phyloP scores from a whole-genome alignment of 2,113 vertebrate genomes.

The Syrmaticus mikado region DNA sequence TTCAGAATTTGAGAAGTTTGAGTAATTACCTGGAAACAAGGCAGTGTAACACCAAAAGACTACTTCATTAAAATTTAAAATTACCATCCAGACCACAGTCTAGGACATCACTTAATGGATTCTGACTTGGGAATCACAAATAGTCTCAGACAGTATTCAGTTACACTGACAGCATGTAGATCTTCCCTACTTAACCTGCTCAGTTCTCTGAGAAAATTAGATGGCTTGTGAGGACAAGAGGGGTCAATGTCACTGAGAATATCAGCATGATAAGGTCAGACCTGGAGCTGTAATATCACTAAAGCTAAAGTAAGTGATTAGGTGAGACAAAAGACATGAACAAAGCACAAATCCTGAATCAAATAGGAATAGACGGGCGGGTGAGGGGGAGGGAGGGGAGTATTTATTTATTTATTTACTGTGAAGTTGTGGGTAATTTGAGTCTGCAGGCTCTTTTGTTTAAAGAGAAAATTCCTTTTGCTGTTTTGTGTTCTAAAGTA shows the following conservation, averaged over 20 bases:
- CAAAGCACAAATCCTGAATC: not conserved
- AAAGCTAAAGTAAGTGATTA: not conserved
- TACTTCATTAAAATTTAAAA: conserved; percentile 9
- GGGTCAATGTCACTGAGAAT: not conserved
- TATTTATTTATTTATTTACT: no score
- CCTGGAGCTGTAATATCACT: not conserved
- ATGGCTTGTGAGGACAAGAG: not conserved
- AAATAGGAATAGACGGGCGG: not conserved
- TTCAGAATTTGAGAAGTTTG: not conserved
- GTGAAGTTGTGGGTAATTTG: not conserved
- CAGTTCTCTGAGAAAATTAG: conserved; percentile 9
- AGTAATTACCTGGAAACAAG: not conserved
- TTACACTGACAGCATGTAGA: not conserved
- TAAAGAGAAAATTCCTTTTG: not conserved
- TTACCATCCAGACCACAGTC: not conserved
- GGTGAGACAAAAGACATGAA: not conserved
- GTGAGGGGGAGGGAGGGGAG: not conserved
- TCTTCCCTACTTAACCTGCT: not conserved
- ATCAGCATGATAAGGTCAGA: not conserved
- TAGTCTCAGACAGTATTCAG: not conserved
- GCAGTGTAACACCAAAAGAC: not conserved
- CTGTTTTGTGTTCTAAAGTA: not conserved
- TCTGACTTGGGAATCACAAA: not conserved
- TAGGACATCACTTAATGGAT: not conserved
- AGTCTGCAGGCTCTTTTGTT: not conserved